A percentile compares a stretch with the other conserved stretches of the same genome.
phyloP scores from a whole-genome alignment of 2,888 invertebrate species.

The Leucophenga montana region DNA sequence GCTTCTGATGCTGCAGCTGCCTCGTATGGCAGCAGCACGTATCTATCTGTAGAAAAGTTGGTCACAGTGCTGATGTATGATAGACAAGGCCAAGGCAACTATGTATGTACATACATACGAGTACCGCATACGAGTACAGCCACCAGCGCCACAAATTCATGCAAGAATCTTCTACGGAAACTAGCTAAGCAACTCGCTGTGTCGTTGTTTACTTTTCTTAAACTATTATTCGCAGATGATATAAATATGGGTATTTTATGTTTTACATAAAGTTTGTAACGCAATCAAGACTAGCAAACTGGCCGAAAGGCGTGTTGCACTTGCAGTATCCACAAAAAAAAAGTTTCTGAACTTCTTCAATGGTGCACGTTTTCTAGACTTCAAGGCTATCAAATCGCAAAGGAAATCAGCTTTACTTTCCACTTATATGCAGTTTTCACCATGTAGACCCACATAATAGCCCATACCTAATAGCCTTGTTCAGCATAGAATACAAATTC shows the following conservation, averaged over 20 bases:
- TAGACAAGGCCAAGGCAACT: slow-evolving; percentile 50
- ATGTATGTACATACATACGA: slow-evolving; percentile 17
- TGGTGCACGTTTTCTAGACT: too few relatives aligned
- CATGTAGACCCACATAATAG: too few relatives aligned
- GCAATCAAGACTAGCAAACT: too few relatives aligned
- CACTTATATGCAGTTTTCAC: too few relatives aligned
- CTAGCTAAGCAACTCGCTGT: slow-evolving; percentile 47
- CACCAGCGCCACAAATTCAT: slow-evolving; percentile 3
- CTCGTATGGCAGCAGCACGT: neutral
- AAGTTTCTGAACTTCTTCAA: too few relatives aligned
- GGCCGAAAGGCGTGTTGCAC: too few relatives aligned
- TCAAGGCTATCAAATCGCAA: too few relatives aligned
- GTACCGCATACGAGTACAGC: slow-evolving; percentile 23
- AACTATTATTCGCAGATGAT: neutral
- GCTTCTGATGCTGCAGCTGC: neutral
- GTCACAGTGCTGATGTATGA: slow-evolving; percentile 22
- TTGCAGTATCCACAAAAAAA: too few relatives aligned
- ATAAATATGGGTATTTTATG: neutral
- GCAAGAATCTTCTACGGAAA: slow-evolving; percentile 48
- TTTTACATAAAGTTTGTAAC: too few relatives aligned
- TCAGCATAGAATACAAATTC: too few relatives aligned
- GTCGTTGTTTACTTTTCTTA: slow-evolving; percentile 15
- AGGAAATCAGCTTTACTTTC: too few relatives aligned
- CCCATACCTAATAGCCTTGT: too few relatives aligned
- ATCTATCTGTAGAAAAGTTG: neutral